A percentile compares a stretch with the other conserved stretches of the same genome.
Conservation (phyloP, 2,797 vertebrate genomes). For the Babyrousa celebensis region DNA sequence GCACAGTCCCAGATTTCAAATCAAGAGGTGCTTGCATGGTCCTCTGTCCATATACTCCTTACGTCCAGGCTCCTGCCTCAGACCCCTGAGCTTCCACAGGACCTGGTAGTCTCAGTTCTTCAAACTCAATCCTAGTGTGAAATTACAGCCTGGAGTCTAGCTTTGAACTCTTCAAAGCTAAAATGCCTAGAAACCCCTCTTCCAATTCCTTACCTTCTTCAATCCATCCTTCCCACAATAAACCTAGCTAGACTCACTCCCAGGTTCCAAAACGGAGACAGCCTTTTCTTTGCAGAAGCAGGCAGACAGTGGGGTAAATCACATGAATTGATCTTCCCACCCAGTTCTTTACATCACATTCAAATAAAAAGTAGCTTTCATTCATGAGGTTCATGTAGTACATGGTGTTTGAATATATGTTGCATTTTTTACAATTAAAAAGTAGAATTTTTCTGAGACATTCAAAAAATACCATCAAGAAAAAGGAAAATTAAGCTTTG, state of each 20-base stretch:
- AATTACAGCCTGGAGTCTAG: background rate
- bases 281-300: background rate
- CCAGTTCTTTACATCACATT: background rate
- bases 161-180: slow-evolving; percentile 24
- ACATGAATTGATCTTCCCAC: background rate
- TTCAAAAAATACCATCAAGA: background rate
- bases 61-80: background rate
- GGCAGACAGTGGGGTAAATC: background rate
- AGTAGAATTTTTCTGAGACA: background rate
- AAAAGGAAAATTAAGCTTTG: background rate
- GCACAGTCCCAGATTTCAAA: background rate
- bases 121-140: background rate
- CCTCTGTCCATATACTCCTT: background rate
- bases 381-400: background rate
- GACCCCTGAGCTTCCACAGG: background rate
- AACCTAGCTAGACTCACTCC: background rate
- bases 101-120: background rate
- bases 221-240: background rate
- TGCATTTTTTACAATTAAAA: slow-evolving; percentile 23
- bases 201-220: background rate
- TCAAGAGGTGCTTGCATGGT: background rate
- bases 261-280: background rate
- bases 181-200: background rate
- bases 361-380: slow-evolving; percentile 38
- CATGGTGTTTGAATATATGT: background rate